Evolutionary conservation across 2,888 invertebrate genomes (phyloP).

Genomic region (Clepsis dumicolana): DNA sequence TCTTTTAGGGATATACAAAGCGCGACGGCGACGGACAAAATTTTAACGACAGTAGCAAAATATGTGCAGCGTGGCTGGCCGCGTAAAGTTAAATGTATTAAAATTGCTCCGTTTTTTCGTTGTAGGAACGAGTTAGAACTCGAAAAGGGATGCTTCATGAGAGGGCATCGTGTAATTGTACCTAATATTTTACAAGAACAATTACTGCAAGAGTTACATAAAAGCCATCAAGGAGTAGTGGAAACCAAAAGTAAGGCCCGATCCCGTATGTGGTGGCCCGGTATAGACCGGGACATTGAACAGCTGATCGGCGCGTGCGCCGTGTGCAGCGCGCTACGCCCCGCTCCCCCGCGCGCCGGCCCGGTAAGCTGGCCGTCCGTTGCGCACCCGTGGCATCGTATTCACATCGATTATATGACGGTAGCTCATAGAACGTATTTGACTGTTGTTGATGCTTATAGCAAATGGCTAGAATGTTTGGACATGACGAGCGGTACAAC

Average conservation of each 20-base stretch:
- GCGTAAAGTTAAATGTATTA: constrained; percentile 6
- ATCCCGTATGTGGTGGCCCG: constrained; percentile 1
- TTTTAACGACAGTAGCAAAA: neutral
- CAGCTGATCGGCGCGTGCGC: constrained; percentile 9
- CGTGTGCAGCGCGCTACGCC: constrained; percentile 5
- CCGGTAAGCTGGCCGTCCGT: neutral
- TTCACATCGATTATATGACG: constrained; percentile 16
- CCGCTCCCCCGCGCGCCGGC: neutral
- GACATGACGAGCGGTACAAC: constrained; percentile 13
- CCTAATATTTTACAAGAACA: neutral
- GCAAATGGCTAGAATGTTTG: constrained; percentile 24
- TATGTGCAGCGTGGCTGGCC: constrained; percentile 15
- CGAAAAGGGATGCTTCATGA: constrained; percentile 19
- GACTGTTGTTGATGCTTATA: too few relatives aligned
- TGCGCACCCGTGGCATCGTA: constrained; percentile 7
- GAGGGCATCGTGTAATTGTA: constrained; percentile 9
- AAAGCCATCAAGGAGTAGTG: too few relatives aligned
- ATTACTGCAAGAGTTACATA: constrained; percentile 16
- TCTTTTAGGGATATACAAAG: constrained; percentile 10
- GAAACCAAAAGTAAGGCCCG: constrained; percentile 3
- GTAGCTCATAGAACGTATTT: constrained; percentile 15
- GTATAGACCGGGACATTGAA: constrained; percentile 9
- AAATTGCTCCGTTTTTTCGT: neutral
- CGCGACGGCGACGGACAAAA: constrained; percentile 6
- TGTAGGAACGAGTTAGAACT: constrained; percentile 9